Conservation (phyloP, 35 echinoderm and acorn worm genomes). For the Eucidaris tribuloides region DNA sequence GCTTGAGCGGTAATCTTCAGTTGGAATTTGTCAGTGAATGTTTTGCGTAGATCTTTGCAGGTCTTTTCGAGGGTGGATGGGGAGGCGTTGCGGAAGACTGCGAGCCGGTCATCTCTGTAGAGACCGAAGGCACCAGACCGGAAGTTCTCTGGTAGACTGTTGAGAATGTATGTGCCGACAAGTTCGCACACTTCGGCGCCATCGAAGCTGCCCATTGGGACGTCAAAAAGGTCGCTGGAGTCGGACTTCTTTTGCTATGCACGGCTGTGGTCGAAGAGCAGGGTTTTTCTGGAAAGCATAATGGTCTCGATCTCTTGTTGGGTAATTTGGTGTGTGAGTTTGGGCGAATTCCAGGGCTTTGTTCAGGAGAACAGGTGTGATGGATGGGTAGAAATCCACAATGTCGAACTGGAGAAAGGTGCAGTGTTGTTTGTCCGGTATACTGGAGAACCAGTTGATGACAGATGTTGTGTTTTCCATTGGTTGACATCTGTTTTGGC, state of each 20-base stretch:
- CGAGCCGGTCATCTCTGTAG: too few species aligned
- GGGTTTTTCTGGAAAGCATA: neutral
- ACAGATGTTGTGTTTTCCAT: constrained; percentile 40
- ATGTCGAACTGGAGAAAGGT: constrained; percentile 22
- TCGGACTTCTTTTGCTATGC: neutral
- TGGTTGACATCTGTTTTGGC: constrained; percentile 31
- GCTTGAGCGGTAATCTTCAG: too few species aligned
- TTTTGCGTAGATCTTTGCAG: too few species aligned
- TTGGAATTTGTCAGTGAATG: too few species aligned
- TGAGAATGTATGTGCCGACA: too few species aligned
- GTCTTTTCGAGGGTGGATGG: too few species aligned
- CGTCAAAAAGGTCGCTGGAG: neutral
- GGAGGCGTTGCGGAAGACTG: too few species aligned
- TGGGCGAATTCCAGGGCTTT: constrained; percentile 23
- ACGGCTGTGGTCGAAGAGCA: neutral
- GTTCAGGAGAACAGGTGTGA: neutral
- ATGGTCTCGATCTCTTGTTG: neutral
- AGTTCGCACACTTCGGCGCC: too few species aligned
- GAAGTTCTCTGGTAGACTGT: too few species aligned
- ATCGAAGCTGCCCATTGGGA: constrained; percentile 5
- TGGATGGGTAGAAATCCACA: constrained; percentile 52
- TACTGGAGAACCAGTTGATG: constrained; percentile 24
- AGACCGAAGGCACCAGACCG: too few species aligned
- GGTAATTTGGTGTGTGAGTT: neutral
- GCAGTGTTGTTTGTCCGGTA: neutral